These are phyloP conservation scores for Macrostomum lignano DNA, from an alignment of 1,140 invertebrate species.

Conservation along the genomic window DNA sequence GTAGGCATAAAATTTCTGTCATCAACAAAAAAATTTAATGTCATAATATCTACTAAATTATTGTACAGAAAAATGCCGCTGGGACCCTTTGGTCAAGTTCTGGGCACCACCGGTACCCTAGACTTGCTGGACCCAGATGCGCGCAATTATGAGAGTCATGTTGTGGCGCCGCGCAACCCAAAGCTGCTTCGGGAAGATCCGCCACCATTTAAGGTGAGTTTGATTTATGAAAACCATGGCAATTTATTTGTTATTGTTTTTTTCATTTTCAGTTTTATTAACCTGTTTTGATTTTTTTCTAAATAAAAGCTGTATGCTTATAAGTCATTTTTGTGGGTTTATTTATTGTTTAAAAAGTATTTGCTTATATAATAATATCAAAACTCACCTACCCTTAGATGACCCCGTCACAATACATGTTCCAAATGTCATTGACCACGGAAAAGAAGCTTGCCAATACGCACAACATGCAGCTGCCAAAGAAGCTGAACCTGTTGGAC, in stretches of 20 bases:
- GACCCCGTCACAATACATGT: constrained; percentile 23
- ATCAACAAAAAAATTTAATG: too few relatives aligned
- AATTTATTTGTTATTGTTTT: constrained; percentile 11
- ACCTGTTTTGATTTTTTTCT: constrained; percentile 7
- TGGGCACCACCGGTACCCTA: neutral
- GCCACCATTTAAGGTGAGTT: constrained; percentile 9
- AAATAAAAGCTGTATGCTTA: too few relatives aligned
- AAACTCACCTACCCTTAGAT: too few relatives aligned
- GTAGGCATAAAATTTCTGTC: too few relatives aligned
- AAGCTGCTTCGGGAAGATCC: constrained; percentile 17
- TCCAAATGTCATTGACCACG: constrained; percentile 24
- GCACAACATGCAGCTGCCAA: constrained; percentile 22
- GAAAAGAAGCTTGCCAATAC: constrained; percentile 25
- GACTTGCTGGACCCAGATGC: neutral
- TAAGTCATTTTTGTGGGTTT: too few relatives aligned
- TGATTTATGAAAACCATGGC: constrained; percentile 2
- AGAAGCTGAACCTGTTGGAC: constrained; percentile 23
- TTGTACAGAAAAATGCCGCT: too few relatives aligned
- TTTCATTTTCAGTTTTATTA: constrained; percentile 1
- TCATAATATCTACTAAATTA: too few relatives aligned
- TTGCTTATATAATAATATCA: too few relatives aligned
- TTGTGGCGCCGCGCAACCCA: constrained; percentile 24
- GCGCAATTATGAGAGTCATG: constrained; percentile 20
- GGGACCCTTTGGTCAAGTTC: too few relatives aligned
- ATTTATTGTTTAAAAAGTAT: too few relatives aligned